Percentiles rank a stretch among this genome's conserved stretches.
phyloP scores from a whole-genome alignment of 2,888 invertebrate genomes.

The Hydroisotoma schaefferi region DNA sequence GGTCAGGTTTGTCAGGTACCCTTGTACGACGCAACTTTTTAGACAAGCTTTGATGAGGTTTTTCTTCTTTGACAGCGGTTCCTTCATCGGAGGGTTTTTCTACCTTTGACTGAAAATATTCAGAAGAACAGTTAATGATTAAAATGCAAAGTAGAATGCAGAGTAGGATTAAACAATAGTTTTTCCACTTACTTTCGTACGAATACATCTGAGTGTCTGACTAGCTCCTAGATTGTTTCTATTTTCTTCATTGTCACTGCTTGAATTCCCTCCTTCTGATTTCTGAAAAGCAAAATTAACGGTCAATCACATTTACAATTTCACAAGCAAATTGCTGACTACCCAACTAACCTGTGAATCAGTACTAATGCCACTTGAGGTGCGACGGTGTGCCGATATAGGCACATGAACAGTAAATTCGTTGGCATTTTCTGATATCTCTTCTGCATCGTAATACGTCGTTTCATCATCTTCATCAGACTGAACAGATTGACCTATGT shows the following conservation, averaged over 20 bases:
- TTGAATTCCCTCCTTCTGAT: slow-evolving; percentile 51
- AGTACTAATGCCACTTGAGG: slow-evolving; percentile 50
- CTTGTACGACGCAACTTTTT: slow-evolving; percentile 10
- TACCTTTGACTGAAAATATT: slow-evolving; percentile 27
- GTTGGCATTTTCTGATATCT: slow-evolving; percentile 48
- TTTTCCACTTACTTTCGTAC: slow-evolving; percentile 38
- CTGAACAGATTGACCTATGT: slow-evolving; percentile 50
- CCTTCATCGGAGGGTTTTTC: slow-evolving; percentile 21
- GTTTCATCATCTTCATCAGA: slow-evolving; percentile 62
- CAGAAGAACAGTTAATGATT: slow-evolving; percentile 1
- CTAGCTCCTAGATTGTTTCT: slow-evolving; percentile 42
- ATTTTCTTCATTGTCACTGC: slow-evolving; percentile 50
- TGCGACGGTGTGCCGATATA: slow-evolving; percentile 50
- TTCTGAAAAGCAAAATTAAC: slow-evolving; percentile 27
- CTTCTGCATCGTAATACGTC: slow-evolving; percentile 63
- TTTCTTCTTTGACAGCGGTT: slow-evolving; percentile 9
- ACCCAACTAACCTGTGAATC: slow-evolving; percentile 49
- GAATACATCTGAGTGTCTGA: slow-evolving; percentile 47
- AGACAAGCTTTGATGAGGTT: neutral
- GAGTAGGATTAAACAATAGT: neutral
- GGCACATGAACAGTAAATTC: slow-evolving; percentile 49
- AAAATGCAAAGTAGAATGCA: neutral
- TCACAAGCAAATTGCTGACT: neutral
- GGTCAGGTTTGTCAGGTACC: slow-evolving; percentile 81
- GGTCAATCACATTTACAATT: neutral